These are phyloP conservation scores for Mormyrops attenuatus DNA, from an alignment of 2,797 vertebrate genomes.

Conservation along the genomic window DNA sequence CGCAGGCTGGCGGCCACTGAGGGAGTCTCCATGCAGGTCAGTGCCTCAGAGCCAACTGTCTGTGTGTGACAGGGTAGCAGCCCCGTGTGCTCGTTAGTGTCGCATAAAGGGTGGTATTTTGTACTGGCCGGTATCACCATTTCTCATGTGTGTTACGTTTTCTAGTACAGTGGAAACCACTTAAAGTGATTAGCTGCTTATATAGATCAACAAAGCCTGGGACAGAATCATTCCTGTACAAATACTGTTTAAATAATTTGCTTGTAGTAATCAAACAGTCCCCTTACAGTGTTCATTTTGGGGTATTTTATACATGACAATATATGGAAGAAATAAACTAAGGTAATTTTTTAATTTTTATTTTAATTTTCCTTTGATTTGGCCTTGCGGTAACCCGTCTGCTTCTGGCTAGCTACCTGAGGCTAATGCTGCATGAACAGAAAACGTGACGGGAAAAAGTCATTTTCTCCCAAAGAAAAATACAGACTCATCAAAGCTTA, in stretches of 20 bases:
- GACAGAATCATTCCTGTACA: not conserved
- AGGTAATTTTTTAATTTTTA: too few relatives aligned
- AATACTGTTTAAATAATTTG: not conserved
- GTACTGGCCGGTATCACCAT: not conserved
- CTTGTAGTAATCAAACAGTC: too few relatives aligned
- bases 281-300: too few relatives aligned
- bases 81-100: not conserved
- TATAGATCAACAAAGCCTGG: not conserved
- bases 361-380: too few relatives aligned
- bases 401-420: too few relatives aligned
- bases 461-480: too few relatives aligned
- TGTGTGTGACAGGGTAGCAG: not conserved
- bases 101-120: not conserved
- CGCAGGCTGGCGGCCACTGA: slow-evolving; percentile 81
- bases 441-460: too few relatives aligned
- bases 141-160: not conserved
- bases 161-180: not conserved
- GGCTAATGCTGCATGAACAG: too few relatives aligned
- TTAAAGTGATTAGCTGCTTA: not conserved
- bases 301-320: too few relatives aligned
- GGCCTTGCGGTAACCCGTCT: too few relatives aligned
- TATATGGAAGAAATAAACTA: too few relatives aligned
- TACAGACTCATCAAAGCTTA: too few relatives aligned
- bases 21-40: slow-evolving; percentile 72
- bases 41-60: not conserved